Evolutionary conservation across 2,888 invertebrate genomes (phyloP), one percentile per base, ranked within the genome.

Genomic region (Pristionchus maxplancki): DNA sequence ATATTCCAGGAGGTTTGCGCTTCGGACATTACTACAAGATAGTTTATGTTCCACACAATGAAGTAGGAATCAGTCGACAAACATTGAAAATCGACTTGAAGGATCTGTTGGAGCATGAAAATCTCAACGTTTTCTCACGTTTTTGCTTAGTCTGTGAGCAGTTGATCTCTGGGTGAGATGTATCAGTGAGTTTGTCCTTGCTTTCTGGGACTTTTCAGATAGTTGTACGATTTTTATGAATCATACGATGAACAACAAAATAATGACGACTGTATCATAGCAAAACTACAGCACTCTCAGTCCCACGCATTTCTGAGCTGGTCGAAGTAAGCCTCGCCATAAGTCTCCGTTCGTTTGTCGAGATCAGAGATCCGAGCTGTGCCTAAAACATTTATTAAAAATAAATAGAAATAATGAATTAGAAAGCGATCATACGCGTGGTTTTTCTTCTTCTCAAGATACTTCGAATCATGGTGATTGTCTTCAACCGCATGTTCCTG

Each of bases 281-380:
- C 44, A 44, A 64, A 64, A 28, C 8, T n/a, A 28, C 62, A 64
- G 28, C n/a, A n/a, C n/a, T n/a, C n/a, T 71, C 24, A 71, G 37
- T 71, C 71, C 81, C 81, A 81, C 1, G n/a, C n/a, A 15, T 6
- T 81, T 37, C 31, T 81, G 28, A 81, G 50, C 81, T 81, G 81
- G 11, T 81, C 81, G 31, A 81, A 81, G 31, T 81, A 81, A 1
- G 81, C 81, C 8, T 31, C 28, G 11, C 48, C 50, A 40, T 81
- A 15, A 1, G 44, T 81, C 28, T 81, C 48, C 81, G 6, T 48
- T 15, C 8, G n/a, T 48, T 81, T 81, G 48, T 81, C 81, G 15
- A 48, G 6, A 4, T 15, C 48, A 0, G 81, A 81, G 17, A 81
- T 48, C 3, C 44, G 44, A 1, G 44, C 81, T 4, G 50, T 28